A percentile compares a stretch with the other conserved stretches of the same genome.
Conservation (phyloP, 2,797 vertebrate genomes). For the Eidolon dupreanum region DNA sequence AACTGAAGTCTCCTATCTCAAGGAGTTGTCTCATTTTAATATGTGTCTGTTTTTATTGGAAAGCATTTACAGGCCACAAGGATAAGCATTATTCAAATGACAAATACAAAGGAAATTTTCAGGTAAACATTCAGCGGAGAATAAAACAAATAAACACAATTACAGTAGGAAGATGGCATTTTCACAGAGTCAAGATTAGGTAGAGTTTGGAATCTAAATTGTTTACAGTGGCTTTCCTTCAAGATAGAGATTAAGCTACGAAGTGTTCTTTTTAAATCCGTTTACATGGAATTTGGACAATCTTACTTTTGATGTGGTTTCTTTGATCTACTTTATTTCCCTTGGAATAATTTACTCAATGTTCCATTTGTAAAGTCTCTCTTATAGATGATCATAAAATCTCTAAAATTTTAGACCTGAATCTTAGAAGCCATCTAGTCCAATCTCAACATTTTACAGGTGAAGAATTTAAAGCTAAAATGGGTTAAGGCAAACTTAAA, state of each 20-base stretch:
- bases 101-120: slow-evolving; percentile 30
- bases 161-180: not conserved
- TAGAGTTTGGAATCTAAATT: not conserved
- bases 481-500: not conserved
- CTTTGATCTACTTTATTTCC: not conserved
- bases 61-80: not conserved
- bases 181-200: not conserved
- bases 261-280: not conserved
- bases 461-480: not conserved
- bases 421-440: not conserved
- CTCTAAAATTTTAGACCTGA: not conserved
- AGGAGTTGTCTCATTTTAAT: not conserved
- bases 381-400: not conserved
- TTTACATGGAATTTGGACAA: not conserved
- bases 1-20: not conserved
- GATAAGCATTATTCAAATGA: slow-evolving; percentile 44
- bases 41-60: not conserved
- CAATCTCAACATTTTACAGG: not conserved
- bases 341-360: not conserved
- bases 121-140: slow-evolving; percentile 24
- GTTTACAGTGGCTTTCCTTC: not conserved
- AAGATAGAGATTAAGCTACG: not conserved
- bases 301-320: not conserved
- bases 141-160: slow-evolving; percentile 42
- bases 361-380: not conserved